Percentiles rank a stretch among this genome's conserved stretches.
Conservation (phyloP, 2,888 invertebrate genomes). For the Plusia festucae region DNA sequence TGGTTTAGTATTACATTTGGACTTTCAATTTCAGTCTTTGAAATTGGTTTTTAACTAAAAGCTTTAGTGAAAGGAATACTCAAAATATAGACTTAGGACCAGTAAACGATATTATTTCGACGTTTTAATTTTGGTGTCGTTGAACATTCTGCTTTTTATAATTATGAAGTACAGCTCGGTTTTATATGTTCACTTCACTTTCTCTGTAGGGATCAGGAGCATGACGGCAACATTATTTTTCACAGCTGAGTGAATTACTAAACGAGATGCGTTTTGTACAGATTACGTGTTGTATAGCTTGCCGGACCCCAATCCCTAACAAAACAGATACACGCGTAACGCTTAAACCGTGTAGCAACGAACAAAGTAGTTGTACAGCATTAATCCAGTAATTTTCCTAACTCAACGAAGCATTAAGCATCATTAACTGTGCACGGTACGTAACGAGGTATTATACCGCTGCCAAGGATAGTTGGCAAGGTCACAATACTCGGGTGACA, state of each 20-base stretch:
- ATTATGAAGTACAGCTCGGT: neutral
- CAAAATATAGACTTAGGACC: neutral
- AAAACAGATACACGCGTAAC: constrained; percentile 18
- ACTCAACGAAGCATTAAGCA: constrained; percentile 59
- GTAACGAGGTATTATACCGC: constrained; percentile 48
- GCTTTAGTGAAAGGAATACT: constrained; percentile 21
- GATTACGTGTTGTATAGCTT: constrained; percentile 17
- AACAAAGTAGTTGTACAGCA: constrained; percentile 37
- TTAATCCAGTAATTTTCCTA: constrained; percentile 61
- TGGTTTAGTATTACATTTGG: constrained; percentile 57
- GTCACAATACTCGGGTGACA: constrained; percentile 45
- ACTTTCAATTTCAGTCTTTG: constrained; percentile 55
- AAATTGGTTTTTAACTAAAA: constrained; percentile 50
- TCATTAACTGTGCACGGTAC: constrained; percentile 53
- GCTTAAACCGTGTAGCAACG: constrained; percentile 41
- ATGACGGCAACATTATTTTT: constrained; percentile 3
- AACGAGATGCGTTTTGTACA: constrained; percentile 23
- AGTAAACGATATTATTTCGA: neutral
- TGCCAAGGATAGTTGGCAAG: constrained; percentile 58
- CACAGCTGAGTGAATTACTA: constrained; percentile 11
- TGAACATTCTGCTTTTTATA: neutral
- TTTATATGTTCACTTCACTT: neutral
- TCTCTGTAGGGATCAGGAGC: neutral
- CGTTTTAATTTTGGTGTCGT: neutral
- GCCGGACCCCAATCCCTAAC: constrained; percentile 12